Base-by-base conservation (phyloP, 2,113 vertebrate genomes). In the Boulengeromyrus knoepffleri region DNA sequence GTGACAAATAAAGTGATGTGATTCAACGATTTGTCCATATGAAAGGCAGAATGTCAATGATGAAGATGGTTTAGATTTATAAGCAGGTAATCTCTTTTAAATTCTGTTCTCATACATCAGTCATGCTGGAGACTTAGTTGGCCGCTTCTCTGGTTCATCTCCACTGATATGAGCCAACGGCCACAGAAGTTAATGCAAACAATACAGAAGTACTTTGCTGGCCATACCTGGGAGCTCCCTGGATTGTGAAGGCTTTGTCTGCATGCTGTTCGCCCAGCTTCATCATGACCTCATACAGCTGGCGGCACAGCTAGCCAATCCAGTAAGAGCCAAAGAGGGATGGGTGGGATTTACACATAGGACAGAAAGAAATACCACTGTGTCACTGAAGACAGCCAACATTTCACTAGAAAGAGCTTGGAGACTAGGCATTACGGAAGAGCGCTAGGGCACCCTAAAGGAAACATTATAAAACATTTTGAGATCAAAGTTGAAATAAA, bases 211-310 rank as follows among this genome's bases (percentile, higher is more conserved):
- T 12, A 70, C 62, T 0, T 70, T 70, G 1, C 3, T 31, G n/a
- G 62, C 62, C n/a, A 53, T 93, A 99, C 99, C 99, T 99, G 17
- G 99, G 99, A 45, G 99, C 98, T 90, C 99, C 99, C 93, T 99
- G 98, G 91, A 99, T 99, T 85, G 97, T 99, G 94, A 99, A 99
- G 94, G 99, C 98, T 92, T 99, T 99, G 94, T 99, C 98, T 2
- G 98, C 97, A 0, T 99, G 99, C 93, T 99, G 98, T 88, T 99
- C 99, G 0, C 96, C 97, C 66, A 99, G 94, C 91, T 97, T 97
- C 0, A 96, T 98, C 97, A 99, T 99, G 90, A 99, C 97, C 92
- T 99, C 99, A 50, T 97, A 99, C 0, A 99, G 95, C 92, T 99
- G 97, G 94, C 97, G 97, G 94, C 98, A 99, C 56, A 99, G 97